Evolutionary conservation across 2,888 invertebrate genomes (phyloP).

Genomic region (Acanthosoma haemorrhoidale): DNA sequence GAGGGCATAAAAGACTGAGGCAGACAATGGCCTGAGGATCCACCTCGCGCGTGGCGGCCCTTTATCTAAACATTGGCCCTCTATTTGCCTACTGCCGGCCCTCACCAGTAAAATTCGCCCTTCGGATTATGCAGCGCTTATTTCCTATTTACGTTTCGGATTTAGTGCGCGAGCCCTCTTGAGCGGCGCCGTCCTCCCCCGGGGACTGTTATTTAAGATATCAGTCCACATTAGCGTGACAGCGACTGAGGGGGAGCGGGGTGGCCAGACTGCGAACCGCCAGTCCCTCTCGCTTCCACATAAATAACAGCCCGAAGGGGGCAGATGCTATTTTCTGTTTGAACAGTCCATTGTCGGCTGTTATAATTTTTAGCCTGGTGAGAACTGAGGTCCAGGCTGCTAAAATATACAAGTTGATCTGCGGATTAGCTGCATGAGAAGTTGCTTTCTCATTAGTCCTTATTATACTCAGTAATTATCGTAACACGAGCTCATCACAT

Average conservation of each 20-base stretch:
- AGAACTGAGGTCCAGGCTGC: too few relatives aligned
- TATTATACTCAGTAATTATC: too few relatives aligned
- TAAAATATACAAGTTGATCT: too few relatives aligned
- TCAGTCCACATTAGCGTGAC: background rate
- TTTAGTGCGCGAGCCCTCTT: background rate
- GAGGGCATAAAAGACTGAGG: background rate
- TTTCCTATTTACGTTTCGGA: conserved; percentile 3
- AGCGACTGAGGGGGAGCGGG: background rate
- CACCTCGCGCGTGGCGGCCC: too few relatives aligned
- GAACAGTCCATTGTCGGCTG: background rate
- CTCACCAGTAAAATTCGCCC: too few relatives aligned
- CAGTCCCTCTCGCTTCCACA: background rate
- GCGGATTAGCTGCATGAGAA: too few relatives aligned
- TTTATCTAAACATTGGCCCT: background rate
- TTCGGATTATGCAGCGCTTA: background rate
- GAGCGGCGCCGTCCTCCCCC: background rate
- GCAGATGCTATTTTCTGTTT: background rate
- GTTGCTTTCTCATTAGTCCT: too few relatives aligned
- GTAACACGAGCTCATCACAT: too few relatives aligned
- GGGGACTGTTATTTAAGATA: conserved; percentile 4
- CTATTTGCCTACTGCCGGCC: background rate
- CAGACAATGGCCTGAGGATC: background rate
- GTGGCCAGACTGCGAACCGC: background rate
- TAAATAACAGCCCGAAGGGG: background rate
- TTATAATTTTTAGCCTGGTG: too few relatives aligned